Conservation (phyloP, 2,797 vertebrate genomes). For the Semotilus atromaculatus region DNA sequence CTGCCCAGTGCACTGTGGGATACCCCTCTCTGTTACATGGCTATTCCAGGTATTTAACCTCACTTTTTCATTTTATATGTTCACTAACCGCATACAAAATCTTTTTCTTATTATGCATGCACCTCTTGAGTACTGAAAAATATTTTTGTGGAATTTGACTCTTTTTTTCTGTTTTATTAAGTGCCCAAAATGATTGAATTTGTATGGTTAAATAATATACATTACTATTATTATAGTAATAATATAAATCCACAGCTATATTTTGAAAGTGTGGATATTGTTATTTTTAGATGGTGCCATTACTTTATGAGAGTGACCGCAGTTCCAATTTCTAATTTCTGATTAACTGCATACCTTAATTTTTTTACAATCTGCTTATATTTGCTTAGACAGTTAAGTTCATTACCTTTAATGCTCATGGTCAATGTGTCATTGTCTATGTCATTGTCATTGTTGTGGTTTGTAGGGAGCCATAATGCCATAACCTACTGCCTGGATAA, state of each 20-base stretch:
- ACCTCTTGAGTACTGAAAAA: neutral
- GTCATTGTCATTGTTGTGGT: neutral
- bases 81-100: neutral
- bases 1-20: slow-evolving; percentile 86
- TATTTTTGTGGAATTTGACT: neutral
- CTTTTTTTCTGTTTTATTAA: neutral
- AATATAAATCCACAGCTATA: neutral
- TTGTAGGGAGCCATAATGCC: slow-evolving; percentile 90
- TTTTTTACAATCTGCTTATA: neutral
- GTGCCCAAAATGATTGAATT: no score
- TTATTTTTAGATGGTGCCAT: neutral
- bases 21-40: slow-evolving; percentile 84
- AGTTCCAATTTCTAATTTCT: neutral
- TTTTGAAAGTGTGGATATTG: neutral
- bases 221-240: no score
- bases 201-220: no score
- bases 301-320: neutral
- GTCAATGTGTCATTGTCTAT: neutral
- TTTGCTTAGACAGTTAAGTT: neutral
- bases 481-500: slow-evolving; percentile 93
- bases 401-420: neutral
- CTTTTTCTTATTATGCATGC: neutral
- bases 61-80: neutral
- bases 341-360: neutral
- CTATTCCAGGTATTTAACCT: slow-evolving; percentile 85